phyloP scores from a whole-genome alignment of 2,888 invertebrate genomes.

The Coenonympha arcania region DNA sequence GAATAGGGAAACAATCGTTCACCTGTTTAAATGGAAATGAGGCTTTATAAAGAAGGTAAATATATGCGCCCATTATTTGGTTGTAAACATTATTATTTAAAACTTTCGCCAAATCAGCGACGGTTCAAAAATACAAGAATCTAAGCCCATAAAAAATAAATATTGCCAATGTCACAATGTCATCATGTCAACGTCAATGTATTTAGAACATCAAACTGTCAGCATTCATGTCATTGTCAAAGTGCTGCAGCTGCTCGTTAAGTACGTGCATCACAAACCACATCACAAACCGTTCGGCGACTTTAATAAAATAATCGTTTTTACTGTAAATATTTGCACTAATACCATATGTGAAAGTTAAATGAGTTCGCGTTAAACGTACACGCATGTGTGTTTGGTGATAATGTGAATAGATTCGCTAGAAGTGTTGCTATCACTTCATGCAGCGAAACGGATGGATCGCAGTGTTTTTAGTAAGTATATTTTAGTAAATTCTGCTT shows the following conservation, averaged over 20 bases:
- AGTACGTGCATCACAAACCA: not conserved
- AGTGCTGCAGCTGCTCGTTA: not conserved
- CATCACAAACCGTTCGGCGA: conserved; percentile 20
- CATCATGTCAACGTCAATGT: not conserved
- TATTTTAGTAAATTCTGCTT: conserved; percentile 16
- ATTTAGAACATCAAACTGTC: no score
- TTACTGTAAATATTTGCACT: conserved; percentile 24
- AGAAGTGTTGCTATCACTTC: conserved; percentile 12
- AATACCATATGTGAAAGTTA: conserved; percentile 25
- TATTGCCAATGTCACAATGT: not conserved
- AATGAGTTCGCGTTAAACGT: not conserved
- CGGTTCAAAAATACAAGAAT: not conserved
- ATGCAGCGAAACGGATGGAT: conserved; percentile 49
- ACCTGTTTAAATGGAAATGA: no score
- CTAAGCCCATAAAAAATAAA: not conserved
- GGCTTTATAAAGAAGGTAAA: no score
- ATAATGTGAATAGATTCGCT: conserved; percentile 2
- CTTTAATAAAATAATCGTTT: conserved; percentile 20
- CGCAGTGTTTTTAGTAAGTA: conserved; percentile 51
- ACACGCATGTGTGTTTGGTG: not conserved
- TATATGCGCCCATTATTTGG: no score
- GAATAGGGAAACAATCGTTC: no score
- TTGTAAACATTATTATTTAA: no score
- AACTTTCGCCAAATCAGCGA: no score
- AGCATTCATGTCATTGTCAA: not conserved